A percentile compares a stretch with the other conserved stretches of the same genome.
Evolutionary conservation across 2,888 invertebrate species (phyloP).

Genomic region (Linyphia triangularis): DNA sequence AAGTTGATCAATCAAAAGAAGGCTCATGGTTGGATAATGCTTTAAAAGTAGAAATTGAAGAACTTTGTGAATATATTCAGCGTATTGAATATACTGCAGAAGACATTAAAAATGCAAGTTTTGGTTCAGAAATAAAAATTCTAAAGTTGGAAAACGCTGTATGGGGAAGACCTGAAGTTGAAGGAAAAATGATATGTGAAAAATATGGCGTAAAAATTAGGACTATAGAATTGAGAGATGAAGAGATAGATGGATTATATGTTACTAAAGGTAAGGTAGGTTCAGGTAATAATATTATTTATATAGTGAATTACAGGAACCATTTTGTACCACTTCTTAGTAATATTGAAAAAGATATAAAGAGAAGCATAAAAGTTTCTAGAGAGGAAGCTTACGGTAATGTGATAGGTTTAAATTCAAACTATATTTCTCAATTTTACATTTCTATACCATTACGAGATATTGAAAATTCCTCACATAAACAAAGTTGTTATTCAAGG

Average conservation of each 20-base stretch:
- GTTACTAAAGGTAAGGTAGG: conserved; percentile 39
- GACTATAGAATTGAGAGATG: conserved; percentile 46
- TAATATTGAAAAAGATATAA: conserved; percentile 55
- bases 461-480: no score
- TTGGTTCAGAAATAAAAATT: conserved; percentile 51
- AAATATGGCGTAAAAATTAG: conserved; percentile 30
- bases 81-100: conserved; percentile 43
- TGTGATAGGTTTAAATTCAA: conserved; percentile 50
- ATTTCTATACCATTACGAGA: conserved; percentile 45
- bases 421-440: conserved; percentile 50
- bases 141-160: conserved; percentile 39
- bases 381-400: conserved; percentile 55
- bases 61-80: conserved; percentile 34
- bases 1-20: conserved; percentile 48
- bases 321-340: conserved; percentile 53
- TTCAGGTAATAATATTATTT: conserved; percentile 56
- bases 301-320: conserved; percentile 44
- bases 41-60: conserved; percentile 25
- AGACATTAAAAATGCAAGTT: conserved; percentile 48
- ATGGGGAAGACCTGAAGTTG: conserved; percentile 43
- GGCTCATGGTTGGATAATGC: conserved; percentile 30
- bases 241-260: conserved; percentile 45
- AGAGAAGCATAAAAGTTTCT: conserved; percentile 44
- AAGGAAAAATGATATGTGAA: conserved; percentile 43
- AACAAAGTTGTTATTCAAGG: no score